A percentile compares a stretch with the other conserved stretches of the same genome.
Conservation (phyloP, 2,113 vertebrate genomes). For the Cynocephalus volans region DNA sequence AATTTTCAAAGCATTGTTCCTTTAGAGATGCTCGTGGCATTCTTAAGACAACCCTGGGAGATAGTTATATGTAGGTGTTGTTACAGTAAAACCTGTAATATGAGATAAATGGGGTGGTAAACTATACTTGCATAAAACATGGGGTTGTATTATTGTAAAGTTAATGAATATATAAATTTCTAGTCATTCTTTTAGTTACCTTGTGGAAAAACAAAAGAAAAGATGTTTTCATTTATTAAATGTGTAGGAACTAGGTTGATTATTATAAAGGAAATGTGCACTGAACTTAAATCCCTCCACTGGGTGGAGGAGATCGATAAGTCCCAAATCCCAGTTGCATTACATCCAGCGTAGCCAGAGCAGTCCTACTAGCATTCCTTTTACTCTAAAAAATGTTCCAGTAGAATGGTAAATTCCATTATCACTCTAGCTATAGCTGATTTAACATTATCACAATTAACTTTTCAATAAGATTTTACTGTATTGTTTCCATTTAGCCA, state of each 20-base stretch:
- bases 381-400: neutral
- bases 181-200: neutral
- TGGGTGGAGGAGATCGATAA: neutral
- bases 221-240: neutral
- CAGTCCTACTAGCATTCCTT: neutral
- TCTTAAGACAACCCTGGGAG: neutral
- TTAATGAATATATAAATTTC: neutral
- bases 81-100: neutral
- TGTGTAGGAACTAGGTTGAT: neutral
- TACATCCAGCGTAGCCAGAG: neutral
- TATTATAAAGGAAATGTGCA: neutral
- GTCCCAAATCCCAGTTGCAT: neutral
- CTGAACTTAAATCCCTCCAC: neutral
- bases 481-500: neutral
- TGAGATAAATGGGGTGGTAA: neutral
- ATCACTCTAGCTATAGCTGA: neutral
- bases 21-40: neutral
- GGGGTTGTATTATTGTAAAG: neutral
- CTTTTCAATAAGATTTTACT: conserved; percentile 14
- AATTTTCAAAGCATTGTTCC: neutral
- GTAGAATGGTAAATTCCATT: neutral
- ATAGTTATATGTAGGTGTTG: neutral
- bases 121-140: neutral
- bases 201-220: neutral
- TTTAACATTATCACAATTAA: neutral